These are phyloP conservation scores for Sussaba pulchella DNA, from an alignment of 2,888 invertebrate genomes.

Conservation along the genomic window DNA sequence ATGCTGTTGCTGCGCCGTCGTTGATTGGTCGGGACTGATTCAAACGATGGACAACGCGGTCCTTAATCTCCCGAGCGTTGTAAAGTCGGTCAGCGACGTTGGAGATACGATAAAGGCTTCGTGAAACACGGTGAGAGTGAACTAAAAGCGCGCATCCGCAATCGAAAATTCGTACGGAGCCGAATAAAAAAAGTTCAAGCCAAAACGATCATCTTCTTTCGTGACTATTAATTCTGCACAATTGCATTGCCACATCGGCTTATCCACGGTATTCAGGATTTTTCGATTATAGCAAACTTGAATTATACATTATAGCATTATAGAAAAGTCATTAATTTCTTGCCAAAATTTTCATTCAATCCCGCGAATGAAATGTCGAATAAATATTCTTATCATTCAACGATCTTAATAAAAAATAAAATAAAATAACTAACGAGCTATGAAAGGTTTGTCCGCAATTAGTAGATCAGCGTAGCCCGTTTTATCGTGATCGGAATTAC, in stretches of 20 bases:
- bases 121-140: slow-evolving; percentile 7
- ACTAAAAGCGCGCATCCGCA: slow-evolving; percentile 23
- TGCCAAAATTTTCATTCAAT: too few species aligned
- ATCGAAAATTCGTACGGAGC: slow-evolving; percentile 17
- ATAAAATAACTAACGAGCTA: slow-evolving; percentile 52
- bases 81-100: slow-evolving; percentile 58
- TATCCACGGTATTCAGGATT: too few species aligned
- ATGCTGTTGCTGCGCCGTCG: slow-evolving; percentile 24
- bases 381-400: too few species aligned
- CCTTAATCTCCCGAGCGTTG: slow-evolving; percentile 46
- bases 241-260: too few species aligned
- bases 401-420: slow-evolving; percentile 30
- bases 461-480: slow-evolving; percentile 50
- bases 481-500: slow-evolving; percentile 54
- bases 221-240: too few species aligned
- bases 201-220: too few species aligned
- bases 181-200: not conserved
- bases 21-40: slow-evolving; percentile 66
- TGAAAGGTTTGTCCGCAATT: slow-evolving; percentile 43
- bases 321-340: too few species aligned
- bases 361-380: too few species aligned
- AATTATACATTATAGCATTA: not conserved
- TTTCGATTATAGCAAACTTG: too few species aligned
- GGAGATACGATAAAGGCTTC: slow-evolving; percentile 17
- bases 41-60: slow-evolving; percentile 62